phyloP scores from a whole-genome alignment of 2,888 invertebrate genomes.

The Drosophila sordidula region DNA sequence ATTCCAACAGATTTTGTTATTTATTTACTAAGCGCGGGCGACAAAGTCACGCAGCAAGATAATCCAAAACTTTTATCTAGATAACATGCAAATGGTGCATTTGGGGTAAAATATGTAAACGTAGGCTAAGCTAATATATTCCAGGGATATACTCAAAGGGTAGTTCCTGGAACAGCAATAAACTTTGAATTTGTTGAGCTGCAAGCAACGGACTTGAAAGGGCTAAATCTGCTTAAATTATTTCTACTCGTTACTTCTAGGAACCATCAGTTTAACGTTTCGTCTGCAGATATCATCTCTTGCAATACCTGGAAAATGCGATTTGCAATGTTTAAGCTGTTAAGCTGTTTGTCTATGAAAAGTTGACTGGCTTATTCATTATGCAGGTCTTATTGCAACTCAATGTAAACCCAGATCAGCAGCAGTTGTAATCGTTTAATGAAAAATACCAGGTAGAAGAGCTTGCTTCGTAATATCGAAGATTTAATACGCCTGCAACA shows the following conservation, averaged over 20 bases:
- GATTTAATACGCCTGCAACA: too few species aligned
- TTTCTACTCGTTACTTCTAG: background rate
- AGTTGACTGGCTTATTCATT: background rate
- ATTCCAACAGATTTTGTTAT: slow-evolving; percentile 17
- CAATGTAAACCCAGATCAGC: too few species aligned
- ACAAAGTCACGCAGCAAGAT: slow-evolving; percentile 14
- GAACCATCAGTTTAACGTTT: background rate
- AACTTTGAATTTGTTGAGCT: background rate
- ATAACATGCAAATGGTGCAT: background rate
- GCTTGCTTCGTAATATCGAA: too few species aligned
- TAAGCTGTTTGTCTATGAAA: background rate
- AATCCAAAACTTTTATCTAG: slow-evolving; percentile 3
- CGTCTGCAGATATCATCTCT: background rate
- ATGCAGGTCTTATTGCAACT: too few species aligned
- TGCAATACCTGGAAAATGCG: background rate
- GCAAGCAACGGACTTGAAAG: background rate
- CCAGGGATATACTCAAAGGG: slow-evolving; percentile 12
- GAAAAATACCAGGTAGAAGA: too few species aligned
- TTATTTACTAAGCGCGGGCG: slow-evolving; percentile 15
- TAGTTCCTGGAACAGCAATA: background rate
- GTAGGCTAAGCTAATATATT: slow-evolving; percentile 1
- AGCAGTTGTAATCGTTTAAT: too few species aligned
- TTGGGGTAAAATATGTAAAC: background rate
- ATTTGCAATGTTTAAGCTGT: background rate
- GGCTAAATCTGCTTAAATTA: background rate